Evolutionary conservation across 35 echinoderm and acorn worm species (phyloP).

Genomic region (Hemicentrotus pulcherrimus): DNA sequence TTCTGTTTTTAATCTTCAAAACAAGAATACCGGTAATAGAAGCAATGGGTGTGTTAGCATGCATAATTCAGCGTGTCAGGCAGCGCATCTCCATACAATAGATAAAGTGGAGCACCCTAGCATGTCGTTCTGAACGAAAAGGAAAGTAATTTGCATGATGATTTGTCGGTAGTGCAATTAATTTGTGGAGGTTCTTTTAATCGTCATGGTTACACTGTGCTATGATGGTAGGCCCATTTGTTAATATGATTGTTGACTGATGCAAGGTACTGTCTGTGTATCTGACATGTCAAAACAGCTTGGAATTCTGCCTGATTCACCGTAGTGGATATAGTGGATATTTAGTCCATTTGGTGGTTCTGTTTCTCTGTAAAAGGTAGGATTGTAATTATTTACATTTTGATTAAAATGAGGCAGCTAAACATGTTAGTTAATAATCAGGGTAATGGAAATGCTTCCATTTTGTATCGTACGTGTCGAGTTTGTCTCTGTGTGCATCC

Average conservation of each 20-base stretch:
- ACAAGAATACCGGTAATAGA: not conserved
- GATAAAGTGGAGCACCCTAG: not conserved
- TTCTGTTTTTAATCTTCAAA: not conserved
- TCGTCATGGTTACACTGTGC: not conserved
- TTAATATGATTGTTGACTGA: not conserved
- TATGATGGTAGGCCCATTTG: not conserved
- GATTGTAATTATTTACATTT: not conserved
- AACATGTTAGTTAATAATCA: not conserved
- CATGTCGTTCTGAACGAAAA: not conserved
- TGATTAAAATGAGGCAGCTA: not conserved
- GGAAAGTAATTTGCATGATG: slow-evolving; percentile 18
- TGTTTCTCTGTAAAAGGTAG: not conserved
- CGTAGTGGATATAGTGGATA: not conserved
- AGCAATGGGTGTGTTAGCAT: not conserved
- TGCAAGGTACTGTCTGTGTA: not conserved
- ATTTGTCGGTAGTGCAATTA: slow-evolving; percentile 10
- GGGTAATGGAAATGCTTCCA: not conserved
- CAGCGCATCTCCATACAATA: not conserved
- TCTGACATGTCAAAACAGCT: not conserved
- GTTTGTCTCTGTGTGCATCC: not conserved
- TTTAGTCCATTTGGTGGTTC: not conserved
- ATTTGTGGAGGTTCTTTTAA: slow-evolving; percentile 6
- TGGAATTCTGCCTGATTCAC: not conserved
- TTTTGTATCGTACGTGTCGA: not conserved
- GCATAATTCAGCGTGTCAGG: not conserved